Base-by-base conservation (phyloP, 1,140 invertebrate genomes). In the Episyrphus balteatus region DNA sequence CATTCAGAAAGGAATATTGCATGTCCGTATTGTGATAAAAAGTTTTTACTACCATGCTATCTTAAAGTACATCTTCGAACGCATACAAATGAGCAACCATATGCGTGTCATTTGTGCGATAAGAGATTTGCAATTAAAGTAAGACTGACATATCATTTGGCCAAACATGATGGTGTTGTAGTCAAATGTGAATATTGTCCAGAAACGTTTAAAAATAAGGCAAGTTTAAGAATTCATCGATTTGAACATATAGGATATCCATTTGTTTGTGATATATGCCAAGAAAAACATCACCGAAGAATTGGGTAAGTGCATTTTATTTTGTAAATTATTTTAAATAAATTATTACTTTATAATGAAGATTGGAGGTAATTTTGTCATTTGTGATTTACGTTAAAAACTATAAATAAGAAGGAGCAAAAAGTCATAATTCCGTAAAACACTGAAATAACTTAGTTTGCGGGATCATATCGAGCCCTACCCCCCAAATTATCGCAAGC, bases 111-210 rank as follows among this genome's bases (percentile, higher is more conserved):
- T 42, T 34, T 51, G 14, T 51, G 50, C 32, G 46, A 48, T 7
- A 51, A 51, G 31, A 46, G 46, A 45, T 51, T 51, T 43, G 46
- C 50, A 7, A 51, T 51, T 14, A 51, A 51, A 15, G 50, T 48
- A 9, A 42, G 50, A 0, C 38, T 51, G 0, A 51, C 50, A 3
- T 51, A 51, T 42, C 50, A 51, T 48, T 30, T 51, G 30, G 46
- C 48, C 18, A 51, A 51, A 30, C 50, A 51, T n/a, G 41, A 42
- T 30, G 50, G 50, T 19, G 15, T 48, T 10, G 48, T 48, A n/a
- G 46, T 46, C 42, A 19, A 32, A 18, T 51, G 50, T 12, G 48
- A 51, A 18, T 46, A 51, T 32, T 51, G 50, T 32, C 31, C 19
- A 37, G 43, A 42, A 1, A 47, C 45, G 33, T 51, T 51, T 26